Base-by-base conservation (phyloP, 2,888 invertebrate species). In the Ichneumoninae sp. region DNA sequence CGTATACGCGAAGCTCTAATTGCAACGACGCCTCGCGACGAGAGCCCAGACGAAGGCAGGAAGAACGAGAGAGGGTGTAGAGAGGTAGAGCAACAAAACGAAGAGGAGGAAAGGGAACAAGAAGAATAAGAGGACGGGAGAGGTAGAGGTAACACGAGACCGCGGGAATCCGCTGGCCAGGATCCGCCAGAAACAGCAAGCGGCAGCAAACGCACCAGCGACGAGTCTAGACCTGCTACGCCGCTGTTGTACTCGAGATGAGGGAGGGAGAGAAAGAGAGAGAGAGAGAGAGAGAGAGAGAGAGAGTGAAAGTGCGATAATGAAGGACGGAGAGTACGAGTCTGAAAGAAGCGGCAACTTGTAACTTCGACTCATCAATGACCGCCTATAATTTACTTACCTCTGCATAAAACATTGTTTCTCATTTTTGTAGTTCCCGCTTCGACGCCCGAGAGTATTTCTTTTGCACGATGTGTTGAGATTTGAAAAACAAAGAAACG, bases 81-180 rank as follows among this genome's bases (percentile, higher is more conserved):
- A 70, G 36, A 68, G 50, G 68, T 40, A 69, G 44, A 78, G 78
- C 79, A 13, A 68, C 71, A 81, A 85, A 80, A 77, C 33, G 50
- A 40, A n/a, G 71, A 54, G 54, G 54, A 70, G 75, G 70, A 74
- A 33, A 66, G 66, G 71, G 65, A 50, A 50, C n/a, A 36, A 65
- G 44, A 77, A 50, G 75, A 82, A 65, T 79, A 81, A 79, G 83
- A 76, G 82, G 77, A 79, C 74, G 79, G 84, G 73, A 84, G 81
- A 84, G 81, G 76, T 47, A 81, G 82, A 86, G 80, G 86, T 87
- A 87, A 85, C 81, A 85, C 85, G 86, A 83, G 83, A 86, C 82
- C 75, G 81, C 78, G 82, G 80, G 71, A 86, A 84, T 84, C 83
- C 76, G 85, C 83, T 83, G 84, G 82, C 85, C 85, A 83, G 83